Evolutionary conservation across 2,888 invertebrate genomes (phyloP).

Genomic region (Zeuzera pyrina): DNA sequence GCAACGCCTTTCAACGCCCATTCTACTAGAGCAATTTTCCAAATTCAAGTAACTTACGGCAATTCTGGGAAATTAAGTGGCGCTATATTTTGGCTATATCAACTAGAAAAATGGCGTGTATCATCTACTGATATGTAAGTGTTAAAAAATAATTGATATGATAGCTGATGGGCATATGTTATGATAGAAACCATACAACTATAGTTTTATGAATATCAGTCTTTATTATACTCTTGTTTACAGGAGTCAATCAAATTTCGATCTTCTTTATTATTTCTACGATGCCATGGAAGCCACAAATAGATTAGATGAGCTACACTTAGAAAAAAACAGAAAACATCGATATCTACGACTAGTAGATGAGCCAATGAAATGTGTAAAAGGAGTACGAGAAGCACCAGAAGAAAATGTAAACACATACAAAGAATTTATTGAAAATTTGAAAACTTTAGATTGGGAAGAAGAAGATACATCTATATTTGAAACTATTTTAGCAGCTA

Average conservation of each 20-base stretch:
- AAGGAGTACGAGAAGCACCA: constrained; percentile 77
- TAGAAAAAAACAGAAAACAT: constrained; percentile 80
- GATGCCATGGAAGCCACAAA: constrained; percentile 83
- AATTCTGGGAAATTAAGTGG: constrained; percentile 90
- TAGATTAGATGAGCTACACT: constrained; percentile 76
- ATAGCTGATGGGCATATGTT: not conserved
- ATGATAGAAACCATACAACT: not conserved
- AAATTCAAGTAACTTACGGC: constrained; percentile 87
- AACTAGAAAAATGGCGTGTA: constrained; percentile 91
- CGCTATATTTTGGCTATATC: constrained; percentile 88
- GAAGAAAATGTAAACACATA: constrained; percentile 77
- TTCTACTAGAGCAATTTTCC: constrained; percentile 87
- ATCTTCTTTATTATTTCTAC: constrained; percentile 92
- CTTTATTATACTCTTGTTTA: constrained; percentile 22
- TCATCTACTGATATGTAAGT: constrained; percentile 83
- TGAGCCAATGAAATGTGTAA: constrained; percentile 67
- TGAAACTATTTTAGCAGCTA: constrained; percentile 80
- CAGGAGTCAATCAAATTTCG: constrained; percentile 90
- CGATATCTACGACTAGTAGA: constrained; percentile 80
- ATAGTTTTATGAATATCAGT: constrained; percentile 9
- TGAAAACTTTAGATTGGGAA: constrained; percentile 80
- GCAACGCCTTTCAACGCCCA: constrained; percentile 88
- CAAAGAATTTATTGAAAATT: constrained; percentile 74
- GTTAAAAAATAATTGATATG: constrained; percentile 1
- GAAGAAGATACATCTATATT: constrained; percentile 80